Evolutionary conservation across 2,797 vertebrate species (phyloP).

Genomic region (Neoniphon sammara): DNA sequence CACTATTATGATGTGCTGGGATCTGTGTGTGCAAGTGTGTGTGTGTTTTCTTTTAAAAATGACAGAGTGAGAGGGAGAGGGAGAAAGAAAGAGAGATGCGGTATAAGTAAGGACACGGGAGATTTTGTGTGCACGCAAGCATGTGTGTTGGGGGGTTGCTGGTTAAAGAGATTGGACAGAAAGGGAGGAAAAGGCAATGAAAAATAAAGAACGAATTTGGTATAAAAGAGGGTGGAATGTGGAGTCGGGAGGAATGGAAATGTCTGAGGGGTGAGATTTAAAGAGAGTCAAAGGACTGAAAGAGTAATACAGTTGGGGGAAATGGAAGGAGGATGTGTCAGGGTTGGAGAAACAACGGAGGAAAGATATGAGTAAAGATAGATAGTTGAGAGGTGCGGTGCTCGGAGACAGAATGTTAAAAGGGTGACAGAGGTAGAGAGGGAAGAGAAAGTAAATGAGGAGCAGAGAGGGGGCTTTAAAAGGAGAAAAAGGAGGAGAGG

Average conservation of each 20-base stretch:
- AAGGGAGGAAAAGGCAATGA: conserved; percentile 7
- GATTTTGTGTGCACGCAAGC: conserved; percentile 20
- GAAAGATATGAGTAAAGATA: conserved; percentile 44
- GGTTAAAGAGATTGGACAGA: conserved; percentile 15
- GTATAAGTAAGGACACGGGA: neutral
- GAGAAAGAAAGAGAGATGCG: conserved; percentile 15
- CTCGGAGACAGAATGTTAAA: conserved; percentile 55
- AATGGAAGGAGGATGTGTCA: conserved; percentile 38
- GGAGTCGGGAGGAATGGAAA: conserved; percentile 14
- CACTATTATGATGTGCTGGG: conserved; percentile 20
- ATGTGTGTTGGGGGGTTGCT: neutral
- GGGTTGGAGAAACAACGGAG: conserved; percentile 45
- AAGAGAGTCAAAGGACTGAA: conserved; percentile 28
- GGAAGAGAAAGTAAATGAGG: conserved; percentile 51
- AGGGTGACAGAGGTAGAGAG: conserved; percentile 45
- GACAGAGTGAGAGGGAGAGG: neutral
- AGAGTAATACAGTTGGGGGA: conserved; percentile 39
- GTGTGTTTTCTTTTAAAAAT: conserved; percentile 26
- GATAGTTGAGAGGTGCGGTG: conserved; percentile 29
- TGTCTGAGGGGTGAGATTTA: conserved; percentile 32
- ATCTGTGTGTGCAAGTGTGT: conserved; percentile 18
- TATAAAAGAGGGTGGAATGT: conserved; percentile 48
- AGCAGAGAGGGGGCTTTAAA: conserved; percentile 35
- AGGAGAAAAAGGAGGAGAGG: conserved; percentile 45
- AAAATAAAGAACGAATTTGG: conserved; percentile 34